Evolutionary conservation across 2,113 vertebrate species (phyloP), one percentile per base, ranked within the genome.

Genomic region (Triplophysa tibetana): DNA sequence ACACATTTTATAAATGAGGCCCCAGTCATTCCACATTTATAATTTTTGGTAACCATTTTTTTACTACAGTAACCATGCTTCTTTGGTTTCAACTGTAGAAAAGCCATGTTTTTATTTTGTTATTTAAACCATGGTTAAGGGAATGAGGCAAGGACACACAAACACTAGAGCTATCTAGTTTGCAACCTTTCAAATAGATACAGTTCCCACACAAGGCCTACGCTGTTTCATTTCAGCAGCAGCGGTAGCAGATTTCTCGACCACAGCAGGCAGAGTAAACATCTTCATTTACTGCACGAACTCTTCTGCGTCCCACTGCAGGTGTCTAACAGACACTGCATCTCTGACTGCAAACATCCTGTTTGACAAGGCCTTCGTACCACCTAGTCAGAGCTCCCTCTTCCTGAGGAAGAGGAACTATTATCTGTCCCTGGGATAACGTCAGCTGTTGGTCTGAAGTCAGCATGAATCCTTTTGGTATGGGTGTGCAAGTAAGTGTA

Each of bases 371-470:
- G 13, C 13, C 24, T 45, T n/a, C 67, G 8, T 43, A 43, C 26
- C 56, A 62, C 45, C 12, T 43, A 52, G 56, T 33, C 24, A 61
- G 41, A 4, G 5, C 33, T 11, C 0, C 10, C 54, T 65, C 60
- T 76, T 83, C 82, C 72, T 80, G 65, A 76, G 73, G 82, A 83
- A 80, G 77, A 65, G 77, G 50, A 66, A 48, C 41, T 1, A 9
- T 64, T 21, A 64, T 56, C 50, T 70, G 45, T 17, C 14, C 52
- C 17, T 70, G 68, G n/a, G 54, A 58, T 58, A n/a, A 58, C 8
- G 2, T 58, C 54, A 58, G 54, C 50, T n/a, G 48, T 45, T 29
- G 50, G 13, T 54, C 69, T 56, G 12, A 77, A 38, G 48, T 66
- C 45, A 77, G 23, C 6, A 14, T n/a, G 16, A 56, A 17, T 6